Base-by-base conservation (phyloP, 1,140 invertebrate species). In the Zaprionus gabonicus region DNA sequence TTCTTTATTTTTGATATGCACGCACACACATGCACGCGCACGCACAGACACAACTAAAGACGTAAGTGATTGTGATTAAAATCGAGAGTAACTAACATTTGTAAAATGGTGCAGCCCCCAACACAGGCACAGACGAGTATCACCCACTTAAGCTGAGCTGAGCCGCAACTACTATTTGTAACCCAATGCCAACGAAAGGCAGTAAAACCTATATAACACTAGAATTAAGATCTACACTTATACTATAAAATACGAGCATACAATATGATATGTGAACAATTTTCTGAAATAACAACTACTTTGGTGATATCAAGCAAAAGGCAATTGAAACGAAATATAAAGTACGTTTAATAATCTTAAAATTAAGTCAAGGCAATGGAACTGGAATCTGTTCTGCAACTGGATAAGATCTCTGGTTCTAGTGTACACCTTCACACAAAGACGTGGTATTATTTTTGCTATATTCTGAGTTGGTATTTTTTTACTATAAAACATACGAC, bases 301-400 rank as follows among this genome's bases (percentile, higher is more conserved):
- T 90, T 88, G 84, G 84, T 88, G 84, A 88, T 88, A 87, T 88
- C 78, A 84, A 87, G 84, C 84, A 84, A 88, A 88, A 84, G 85
- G 84, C 84, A 88, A 88, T 88, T 88, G 84, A 90, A 90, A 90
- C 81, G 85, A 88, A 88, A 81, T 84, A 80, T 38, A 81, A 67
- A 72, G 57, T 84, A 88, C 73, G 62, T 71, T 62, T 64, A 85
- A 88, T 88, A 76, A 81, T 74, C 67, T 56, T 71, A 67, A 49
- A 60, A 20, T 77, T 77, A 87, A 71, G 71, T 73, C 64, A 44
- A 67, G 27, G 58, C 67, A 34, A 10, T 34, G 9, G 64, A 66
- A 65, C 63, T 67, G 23, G 63, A 72, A 15, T 28, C 56, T 67
- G 5, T 51, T 75, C 13, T 27, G 13, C n/a, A 49, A 38, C 41